These are phyloP conservation scores for Tipula helvola DNA, from an alignment of 2,888 invertebrate species.

Conservation along the genomic window DNA sequence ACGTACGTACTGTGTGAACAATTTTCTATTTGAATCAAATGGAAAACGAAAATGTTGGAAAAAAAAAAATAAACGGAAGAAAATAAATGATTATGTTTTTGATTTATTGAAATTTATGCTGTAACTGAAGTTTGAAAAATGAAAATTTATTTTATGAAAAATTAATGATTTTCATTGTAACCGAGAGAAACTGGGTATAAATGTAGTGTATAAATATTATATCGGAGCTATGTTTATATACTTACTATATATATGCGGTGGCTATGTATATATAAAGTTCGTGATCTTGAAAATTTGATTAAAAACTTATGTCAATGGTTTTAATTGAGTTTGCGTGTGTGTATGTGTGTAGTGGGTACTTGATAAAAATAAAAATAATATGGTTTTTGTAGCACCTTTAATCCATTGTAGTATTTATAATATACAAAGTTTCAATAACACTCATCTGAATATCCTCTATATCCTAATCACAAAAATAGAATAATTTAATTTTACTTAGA, in stretches of 20 bases:
- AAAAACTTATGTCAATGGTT: neutral
- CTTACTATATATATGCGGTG: neutral
- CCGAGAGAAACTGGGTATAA: neutral
- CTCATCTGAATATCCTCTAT: neutral
- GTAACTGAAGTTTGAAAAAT: conserved; percentile 4
- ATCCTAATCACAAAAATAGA: neutral
- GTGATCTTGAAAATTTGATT: neutral
- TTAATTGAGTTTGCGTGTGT: neutral
- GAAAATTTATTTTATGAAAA: conserved; percentile 4
- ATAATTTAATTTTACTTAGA: neutral
- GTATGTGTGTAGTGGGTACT: neutral
- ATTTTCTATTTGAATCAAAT: neutral
- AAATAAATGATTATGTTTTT: neutral
- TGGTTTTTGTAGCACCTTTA: neutral
- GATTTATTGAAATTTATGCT: conserved; percentile 4
- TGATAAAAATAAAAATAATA: neutral
- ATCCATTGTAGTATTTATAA: neutral
- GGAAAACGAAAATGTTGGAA: neutral
- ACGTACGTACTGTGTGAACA: neutral
- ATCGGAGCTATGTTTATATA: neutral
- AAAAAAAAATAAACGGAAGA: neutral
- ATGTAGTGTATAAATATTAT: neutral
- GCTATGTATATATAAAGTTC: neutral
- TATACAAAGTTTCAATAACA: neutral
- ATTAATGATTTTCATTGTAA: neutral